Evolutionary conservation across 2,888 invertebrate species (phyloP).

Genomic region (Drosophila kambysellisi): DNA sequence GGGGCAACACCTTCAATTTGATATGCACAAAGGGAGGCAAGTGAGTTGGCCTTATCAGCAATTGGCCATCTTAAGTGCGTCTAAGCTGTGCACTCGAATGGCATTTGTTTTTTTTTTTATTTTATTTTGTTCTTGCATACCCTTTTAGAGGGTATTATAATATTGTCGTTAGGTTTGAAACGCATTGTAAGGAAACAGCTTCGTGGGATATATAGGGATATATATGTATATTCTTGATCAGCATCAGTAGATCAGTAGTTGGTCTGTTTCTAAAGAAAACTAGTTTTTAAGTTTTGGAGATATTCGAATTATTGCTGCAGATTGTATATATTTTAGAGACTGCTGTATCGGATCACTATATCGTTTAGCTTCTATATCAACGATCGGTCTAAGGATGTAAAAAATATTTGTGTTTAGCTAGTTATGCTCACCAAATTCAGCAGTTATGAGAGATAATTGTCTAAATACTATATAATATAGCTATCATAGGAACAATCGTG

Average conservation of each 20-base stretch:
- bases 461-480: neutral
- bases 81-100: conserved; percentile 57
- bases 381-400: neutral
- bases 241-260: neutral
- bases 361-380: neutral
- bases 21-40: conserved; percentile 30
- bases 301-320: neutral
- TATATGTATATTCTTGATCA: neutral
- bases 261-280: neutral
- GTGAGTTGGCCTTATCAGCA: conserved; percentile 41
- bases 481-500: neutral
- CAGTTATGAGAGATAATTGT: neutral
- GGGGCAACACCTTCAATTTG: conserved; percentile 66
- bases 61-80: conserved; percentile 68
- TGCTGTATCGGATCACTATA: neutral
- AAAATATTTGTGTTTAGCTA: neutral
- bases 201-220: too few species aligned
- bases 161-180: neutral
- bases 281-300: neutral
- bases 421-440: neutral
- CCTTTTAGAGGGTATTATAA: neutral
- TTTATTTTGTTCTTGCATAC: neutral
- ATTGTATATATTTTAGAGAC: neutral
- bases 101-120: conserved; percentile 26
- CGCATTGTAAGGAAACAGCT: neutral